Evolutionary conservation across 2,888 invertebrate genomes (phyloP).

Genomic region (Galeopsomyia nigrocyanea): DNA sequence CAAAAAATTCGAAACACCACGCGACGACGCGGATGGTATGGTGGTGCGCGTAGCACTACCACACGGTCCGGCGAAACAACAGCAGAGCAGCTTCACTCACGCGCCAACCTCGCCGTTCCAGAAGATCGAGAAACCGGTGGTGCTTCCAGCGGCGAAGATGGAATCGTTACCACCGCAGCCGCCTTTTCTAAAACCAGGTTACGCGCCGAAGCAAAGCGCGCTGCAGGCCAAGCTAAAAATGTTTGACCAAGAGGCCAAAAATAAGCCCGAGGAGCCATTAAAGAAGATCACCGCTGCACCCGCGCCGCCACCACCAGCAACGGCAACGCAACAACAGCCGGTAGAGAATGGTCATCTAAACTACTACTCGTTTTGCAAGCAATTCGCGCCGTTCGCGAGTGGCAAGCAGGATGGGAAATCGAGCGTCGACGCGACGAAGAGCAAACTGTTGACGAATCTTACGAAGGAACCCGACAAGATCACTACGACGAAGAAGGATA

Average conservation of each 20-base stretch:
- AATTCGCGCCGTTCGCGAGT: constrained; percentile 48
- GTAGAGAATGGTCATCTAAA: constrained; percentile 56
- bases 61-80: constrained; percentile 32
- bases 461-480: constrained; percentile 19
- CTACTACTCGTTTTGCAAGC: constrained; percentile 57
- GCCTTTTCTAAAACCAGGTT: constrained; percentile 53
- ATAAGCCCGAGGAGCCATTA: constrained; percentile 24
- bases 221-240: constrained; percentile 59
- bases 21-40: constrained; percentile 3
- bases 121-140: constrained; percentile 56
- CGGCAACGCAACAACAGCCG: constrained; percentile 26
- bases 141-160: constrained; percentile 18
- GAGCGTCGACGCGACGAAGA: constrained; percentile 28
- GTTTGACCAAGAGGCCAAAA: constrained; percentile 53
- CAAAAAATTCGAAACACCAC: constrained; percentile 20
- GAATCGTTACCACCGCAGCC: constrained; percentile 9
- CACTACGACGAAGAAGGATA: neutral
- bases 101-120: constrained; percentile 64
- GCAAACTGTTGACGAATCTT: constrained; percentile 30
- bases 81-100: constrained; percentile 59
- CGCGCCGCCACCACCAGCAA: constrained; percentile 10
- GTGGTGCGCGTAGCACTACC: constrained; percentile 42
- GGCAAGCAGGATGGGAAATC: constrained; percentile 25
- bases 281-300: constrained; percentile 3
- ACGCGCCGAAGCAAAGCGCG: constrained; percentile 53